Percentiles rank a stretch among this genome's conserved stretches.
Evolutionary conservation across 2,888 invertebrate genomes (phyloP).

Genomic region (Leptogaster cylindrica): DNA sequence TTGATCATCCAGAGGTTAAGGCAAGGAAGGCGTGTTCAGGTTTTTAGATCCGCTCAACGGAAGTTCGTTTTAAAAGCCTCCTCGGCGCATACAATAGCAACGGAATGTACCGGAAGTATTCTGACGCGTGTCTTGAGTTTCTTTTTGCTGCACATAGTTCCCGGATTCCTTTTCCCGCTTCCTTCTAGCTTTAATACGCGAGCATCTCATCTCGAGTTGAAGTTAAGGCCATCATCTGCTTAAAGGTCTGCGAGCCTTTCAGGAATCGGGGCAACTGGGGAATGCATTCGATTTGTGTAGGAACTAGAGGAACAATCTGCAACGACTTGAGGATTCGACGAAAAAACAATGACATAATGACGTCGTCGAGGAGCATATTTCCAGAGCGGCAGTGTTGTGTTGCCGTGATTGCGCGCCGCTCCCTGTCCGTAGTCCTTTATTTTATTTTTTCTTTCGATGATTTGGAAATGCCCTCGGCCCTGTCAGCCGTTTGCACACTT

Average conservation of each 20-base stretch:
- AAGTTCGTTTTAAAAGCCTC: conserved; percentile 45
- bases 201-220: conserved; percentile 10
- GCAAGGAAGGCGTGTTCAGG: conserved; percentile 44
- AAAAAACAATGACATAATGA: conserved; percentile 47
- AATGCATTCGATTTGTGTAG: conserved; percentile 32
- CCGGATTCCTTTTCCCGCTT: conserved; percentile 41
- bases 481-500: conserved; percentile 31
- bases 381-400: conserved; percentile 18
- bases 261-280: conserved; percentile 37
- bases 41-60: conserved; percentile 45
- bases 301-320: conserved; percentile 32
- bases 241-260: conserved; percentile 24
- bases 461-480: conserved; percentile 38
- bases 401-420: conserved; percentile 10
- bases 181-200: conserved; percentile 40
- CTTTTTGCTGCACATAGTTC: conserved; percentile 43
- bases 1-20: conserved; percentile 29
- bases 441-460: conserved; percentile 46
- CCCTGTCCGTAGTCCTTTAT: conserved; percentile 45
- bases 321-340: conserved; percentile 29
- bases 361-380: conserved; percentile 45
- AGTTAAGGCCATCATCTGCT: conserved; percentile 40
- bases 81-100: conserved; percentile 42
- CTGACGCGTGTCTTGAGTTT: conserved; percentile 52
- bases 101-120: conserved; percentile 51